Evolutionary conservation across 2,888 invertebrate genomes (phyloP).

Genomic region (Autographa gamma): DNA sequence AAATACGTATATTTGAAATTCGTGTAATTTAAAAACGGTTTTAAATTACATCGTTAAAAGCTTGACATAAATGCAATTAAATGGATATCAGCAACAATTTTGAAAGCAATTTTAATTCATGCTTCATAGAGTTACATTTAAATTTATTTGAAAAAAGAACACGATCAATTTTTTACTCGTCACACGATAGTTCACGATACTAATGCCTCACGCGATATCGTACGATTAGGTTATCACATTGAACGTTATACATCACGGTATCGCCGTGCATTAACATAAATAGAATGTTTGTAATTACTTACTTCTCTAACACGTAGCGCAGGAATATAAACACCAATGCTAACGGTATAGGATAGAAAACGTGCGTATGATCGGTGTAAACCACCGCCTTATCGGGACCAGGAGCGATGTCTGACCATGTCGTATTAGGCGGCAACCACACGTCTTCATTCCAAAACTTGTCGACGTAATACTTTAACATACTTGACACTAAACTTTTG

Average conservation of each 20-base stretch:
- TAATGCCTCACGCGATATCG: constrained; percentile 46
- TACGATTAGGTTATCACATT: constrained; percentile 55
- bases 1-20: constrained; percentile 3
- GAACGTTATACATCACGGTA: constrained; percentile 49
- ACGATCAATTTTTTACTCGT: constrained; percentile 35
- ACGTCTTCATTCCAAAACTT: constrained; percentile 95
- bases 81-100: constrained; percentile 12
- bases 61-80: background rate
- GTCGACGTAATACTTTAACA: constrained; percentile 83
- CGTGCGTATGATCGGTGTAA: constrained; percentile 94
- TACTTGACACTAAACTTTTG: constrained; percentile 62
- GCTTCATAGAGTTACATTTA: constrained; percentile 33
- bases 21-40: background rate
- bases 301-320: constrained; percentile 96
- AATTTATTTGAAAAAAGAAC: constrained; percentile 41
- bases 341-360: constrained; percentile 95
- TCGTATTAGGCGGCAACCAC: constrained; percentile 97
- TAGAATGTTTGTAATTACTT: constrained; percentile 76
- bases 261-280: constrained; percentile 25
- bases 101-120: constrained; percentile 23
- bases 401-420: constrained; percentile 96
- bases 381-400: constrained; percentile 91
- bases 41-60: background rate
- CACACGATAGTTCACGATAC: constrained; percentile 35
- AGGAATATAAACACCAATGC: constrained; percentile 93